A percentile compares a stretch with the other conserved stretches of the same genome.
phyloP scores from a whole-genome alignment of 1,140 invertebrate genomes.

The Drosophila grimshawi region DNA sequence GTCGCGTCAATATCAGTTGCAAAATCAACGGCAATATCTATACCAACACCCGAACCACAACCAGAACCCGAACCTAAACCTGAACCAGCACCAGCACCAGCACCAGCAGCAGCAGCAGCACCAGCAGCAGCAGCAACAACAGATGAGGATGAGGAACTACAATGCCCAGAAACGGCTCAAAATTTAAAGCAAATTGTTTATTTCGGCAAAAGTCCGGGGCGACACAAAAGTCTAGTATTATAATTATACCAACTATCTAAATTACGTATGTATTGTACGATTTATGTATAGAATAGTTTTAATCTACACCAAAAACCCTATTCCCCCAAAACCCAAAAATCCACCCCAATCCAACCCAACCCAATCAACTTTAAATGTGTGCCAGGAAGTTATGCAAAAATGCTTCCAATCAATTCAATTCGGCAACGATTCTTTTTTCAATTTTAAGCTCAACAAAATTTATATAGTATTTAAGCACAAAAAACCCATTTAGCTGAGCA shows the following conservation, averaged over 20 bases:
- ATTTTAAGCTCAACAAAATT: slow-evolving; percentile 24
- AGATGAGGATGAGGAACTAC: slow-evolving; percentile 28
- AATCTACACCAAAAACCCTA: slow-evolving; percentile 23
- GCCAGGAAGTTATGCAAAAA: slow-evolving; percentile 12
- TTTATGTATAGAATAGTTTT: slow-evolving; percentile 53
- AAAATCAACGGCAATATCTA: background rate
- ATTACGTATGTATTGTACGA: slow-evolving; percentile 39
- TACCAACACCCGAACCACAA: slow-evolving; percentile 2
- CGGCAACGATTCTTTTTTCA: slow-evolving; percentile 28
- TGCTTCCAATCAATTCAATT: slow-evolving; percentile 1
- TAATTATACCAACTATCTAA: slow-evolving; percentile 39
- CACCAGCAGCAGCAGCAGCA: slow-evolving; percentile 2
- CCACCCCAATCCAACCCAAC: background rate
- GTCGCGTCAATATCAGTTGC: slow-evolving; percentile 27
- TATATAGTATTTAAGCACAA: slow-evolving; percentile 34
- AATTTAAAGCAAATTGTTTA: slow-evolving; percentile 69
- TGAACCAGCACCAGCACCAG: slow-evolving; percentile 7
- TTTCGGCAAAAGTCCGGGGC: slow-evolving; percentile 55
- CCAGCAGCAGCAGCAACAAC: slow-evolving; percentile 1
- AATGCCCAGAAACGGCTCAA: slow-evolving; percentile 72
- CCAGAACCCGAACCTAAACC: background rate
- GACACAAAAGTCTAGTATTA: slow-evolving; percentile 14
- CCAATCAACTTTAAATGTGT: background rate
- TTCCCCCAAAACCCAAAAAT: background rate
- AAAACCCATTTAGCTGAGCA: background rate